Evolutionary conservation across 2,113 vertebrate genomes (phyloP), one percentile per base, ranked within the genome.

Genomic region (Gambusia holbrooki): DNA sequence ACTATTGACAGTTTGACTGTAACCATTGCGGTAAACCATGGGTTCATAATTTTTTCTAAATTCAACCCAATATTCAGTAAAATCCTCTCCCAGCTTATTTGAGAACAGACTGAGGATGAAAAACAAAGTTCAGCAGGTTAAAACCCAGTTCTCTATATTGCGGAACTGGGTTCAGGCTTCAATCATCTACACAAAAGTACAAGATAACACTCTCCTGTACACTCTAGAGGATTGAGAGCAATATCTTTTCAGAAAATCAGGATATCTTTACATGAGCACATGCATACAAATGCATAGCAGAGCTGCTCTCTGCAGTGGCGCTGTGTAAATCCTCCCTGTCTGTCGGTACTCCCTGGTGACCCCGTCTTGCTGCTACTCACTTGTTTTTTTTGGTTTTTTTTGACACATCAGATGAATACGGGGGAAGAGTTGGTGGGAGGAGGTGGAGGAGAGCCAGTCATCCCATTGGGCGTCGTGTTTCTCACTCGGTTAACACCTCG

Each of bases 401-500:
- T 90, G 88, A 91, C 89, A 91, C 91, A 91, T 92, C 87, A 90
- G 85, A 92, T 89, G 89, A 89, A 81, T 83, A 80, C 71, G 81
- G 80, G 82, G 78, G 83, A 78, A 78, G 90, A 74, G 77, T 67
- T 58, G 81, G 87, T 86, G 87, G 84, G 89, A 86, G 91, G 88
- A 84, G 85, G 88, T 88, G 91, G 89, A 91, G 84, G 73, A 62
- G 54, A 88, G 89, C 89, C 91, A 92, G 86, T 84, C 81, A 61
- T 90, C 87, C 88, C 82, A 79, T 86, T 14, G 86, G 90, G 75
- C 65, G 80, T 62, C 6, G 48, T 76, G 62, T 88, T 92, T 92
- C 88, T 84, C 91, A 92, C 89, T 92, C 80, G 76, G 88, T 92
- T 92, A 90, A 91, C 89, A 91, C 90, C 87, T 89, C 77, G 37